Evolutionary conservation across 1,140 invertebrate species (phyloP), one percentile per base, ranked within the genome.

Genomic region (Drosophila asahinai): DNA sequence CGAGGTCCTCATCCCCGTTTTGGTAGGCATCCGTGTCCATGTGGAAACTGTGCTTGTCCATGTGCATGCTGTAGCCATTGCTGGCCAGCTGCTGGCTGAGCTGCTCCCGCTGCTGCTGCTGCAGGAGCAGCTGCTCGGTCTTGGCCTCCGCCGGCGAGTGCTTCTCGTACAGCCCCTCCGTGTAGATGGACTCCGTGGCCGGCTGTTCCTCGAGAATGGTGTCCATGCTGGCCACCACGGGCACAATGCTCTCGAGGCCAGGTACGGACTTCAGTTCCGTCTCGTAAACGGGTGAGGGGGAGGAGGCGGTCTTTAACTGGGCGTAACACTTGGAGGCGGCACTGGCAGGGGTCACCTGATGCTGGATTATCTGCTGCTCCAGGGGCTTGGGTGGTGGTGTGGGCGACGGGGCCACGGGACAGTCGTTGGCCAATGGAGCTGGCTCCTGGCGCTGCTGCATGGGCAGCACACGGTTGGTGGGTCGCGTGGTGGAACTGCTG

Each of bases 401-500:
- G 43, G 79, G 79, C 12, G 86, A 90, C 7, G 81, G 77, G 15
- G 75, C 51, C 30, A 89, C 80, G 3, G 71, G 43, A 8, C 67
- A 68, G 62, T 78, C 86, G 42, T 64, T 83, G 40, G 57, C 47
- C 2, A 81, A 27, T 1, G 76, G 57, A 48, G 70, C 76, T 5
- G 91, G 90, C 51, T 92, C 81, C 54, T 92, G 83, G 0, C 92
- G 83, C 12, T 94, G 94, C 76, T 96, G 96, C 94, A 97, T 96
- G 1, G 96, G 96, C 36, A 96, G 79, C 14, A 97, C 96, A 61
- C 96, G 94, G 86, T 96, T 97, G 94, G 96, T 96, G 17, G 96
- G 96, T 62, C 66, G 38, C 7, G 76, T 75, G 12, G 47, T 77
- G 43, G 45, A 71, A 52, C 57, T 81, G 36, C 66, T 81, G 1